These are phyloP conservation scores for Andrena flavipes DNA, from an alignment of 2,888 invertebrate species.

Conservation along the genomic window DNA sequence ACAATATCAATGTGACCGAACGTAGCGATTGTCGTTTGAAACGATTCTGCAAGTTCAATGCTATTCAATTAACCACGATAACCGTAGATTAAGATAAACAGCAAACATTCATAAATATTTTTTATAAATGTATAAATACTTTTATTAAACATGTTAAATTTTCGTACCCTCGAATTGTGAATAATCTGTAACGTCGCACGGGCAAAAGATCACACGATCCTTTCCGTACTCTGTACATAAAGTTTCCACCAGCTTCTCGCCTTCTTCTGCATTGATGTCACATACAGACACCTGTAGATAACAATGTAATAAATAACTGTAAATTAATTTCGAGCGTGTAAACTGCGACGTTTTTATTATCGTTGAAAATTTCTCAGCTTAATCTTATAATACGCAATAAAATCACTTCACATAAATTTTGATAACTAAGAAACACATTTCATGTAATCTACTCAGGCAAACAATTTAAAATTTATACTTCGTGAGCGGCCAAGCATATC, in stretches of 20 bases:
- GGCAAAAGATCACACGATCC: constrained; percentile 90
- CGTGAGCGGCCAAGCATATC: no score
- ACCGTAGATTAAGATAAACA: background rate
- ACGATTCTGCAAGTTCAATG: constrained; percentile 87
- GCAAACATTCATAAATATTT: background rate
- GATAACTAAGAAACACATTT: no score
- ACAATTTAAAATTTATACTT: no score
- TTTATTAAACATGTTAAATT: background rate
- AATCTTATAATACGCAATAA: no score
- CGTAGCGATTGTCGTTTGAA: constrained; percentile 90
- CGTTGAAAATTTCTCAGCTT: no score
- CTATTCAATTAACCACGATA: background rate
- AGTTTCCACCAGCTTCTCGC: constrained; percentile 89
- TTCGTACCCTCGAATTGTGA: constrained; percentile 90
- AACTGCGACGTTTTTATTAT: no score
- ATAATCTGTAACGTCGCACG: constrained; percentile 92
- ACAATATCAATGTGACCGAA: constrained; percentile 92
- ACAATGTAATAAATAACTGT: background rate
- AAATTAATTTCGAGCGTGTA: background rate
- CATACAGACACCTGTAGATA: constrained; percentile 89
- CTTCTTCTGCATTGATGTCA: constrained; percentile 90
- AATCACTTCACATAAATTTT: no score
- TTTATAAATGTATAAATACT: no score
- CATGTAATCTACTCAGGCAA: no score
- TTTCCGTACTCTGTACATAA: constrained; percentile 89